Evolutionary conservation across 35 echinoderm and acorn worm species (phyloP), one percentile per base, ranked within the genome.

Genomic region (Stichopus chloronotus): DNA sequence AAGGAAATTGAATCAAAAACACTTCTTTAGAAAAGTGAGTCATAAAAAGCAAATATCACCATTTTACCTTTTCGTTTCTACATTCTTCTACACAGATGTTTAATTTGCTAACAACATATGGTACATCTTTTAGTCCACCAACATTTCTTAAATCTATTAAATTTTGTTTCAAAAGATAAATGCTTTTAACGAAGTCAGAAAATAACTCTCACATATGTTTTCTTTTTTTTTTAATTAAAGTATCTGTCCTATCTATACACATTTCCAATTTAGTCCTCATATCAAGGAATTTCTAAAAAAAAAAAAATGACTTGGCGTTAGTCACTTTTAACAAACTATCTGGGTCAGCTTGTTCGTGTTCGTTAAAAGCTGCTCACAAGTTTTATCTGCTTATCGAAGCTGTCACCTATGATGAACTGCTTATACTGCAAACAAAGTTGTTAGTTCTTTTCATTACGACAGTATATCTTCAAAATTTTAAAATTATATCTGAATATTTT

Each of bases 151-250:
- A 19, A 65, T 14, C 61, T 65, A 14, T 65, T 65, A 65, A 65
- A 11, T 65, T 65, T 65, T 65, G 30, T 65, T 65, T 65, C 19
- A 14, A 65, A 65, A 65, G 61, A 83, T 83, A 83, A 55, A 83
- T 56, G 9, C 55, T 83, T 7, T 53, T 83, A 83, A 83, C 8
- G 9, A 65, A 65, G 61, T 65, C 53, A 83, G 80, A 83, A 83
- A 83, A 83, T 83, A 83, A 83, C 17, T 83, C 9, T 56, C 43
- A 53, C 55, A 55, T 83, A 83, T 54, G n/a, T 53, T 83, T 83
- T 83, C 11, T 17, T 56, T 83, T 83, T 55, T 54, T 83, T 43
- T 83, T 65, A 65, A 14, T 19, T 65, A 14, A 14, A 14, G 61
- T 14, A 14, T 65, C 9, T 8, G 11, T 65, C 19, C 19, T 11